phyloP scores from a whole-genome alignment of 1,140 invertebrate species.

The Drosophila takahashii region DNA sequence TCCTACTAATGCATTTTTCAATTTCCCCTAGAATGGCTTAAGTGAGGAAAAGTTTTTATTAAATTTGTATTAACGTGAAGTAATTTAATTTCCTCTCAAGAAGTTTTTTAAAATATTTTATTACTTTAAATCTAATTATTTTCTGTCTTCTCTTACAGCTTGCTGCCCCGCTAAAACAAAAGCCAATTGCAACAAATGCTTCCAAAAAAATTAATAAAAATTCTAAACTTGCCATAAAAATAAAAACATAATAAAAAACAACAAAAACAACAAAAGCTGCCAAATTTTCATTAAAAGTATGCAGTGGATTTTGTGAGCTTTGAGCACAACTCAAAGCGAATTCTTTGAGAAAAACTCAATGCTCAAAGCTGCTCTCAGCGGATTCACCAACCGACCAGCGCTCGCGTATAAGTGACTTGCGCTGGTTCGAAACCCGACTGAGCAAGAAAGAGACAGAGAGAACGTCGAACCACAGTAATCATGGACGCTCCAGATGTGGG shows the following conservation, averaged over 20 bases:
- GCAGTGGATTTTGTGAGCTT: slow-evolving; percentile 37
- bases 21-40: slow-evolving; percentile 17
- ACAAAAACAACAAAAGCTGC: slow-evolving; percentile 26
- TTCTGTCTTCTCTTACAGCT: slow-evolving; percentile 36
- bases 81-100: not conserved
- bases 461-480: slow-evolving; percentile 16
- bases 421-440: slow-evolving; percentile 31
- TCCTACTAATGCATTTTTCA: slow-evolving; percentile 33
- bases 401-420: slow-evolving; percentile 46
- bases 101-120: not conserved
- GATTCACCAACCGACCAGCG: slow-evolving; percentile 18
- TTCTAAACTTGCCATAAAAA: slow-evolving; percentile 48
- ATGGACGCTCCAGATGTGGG: slow-evolving; percentile 77
- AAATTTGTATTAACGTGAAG: not conserved
- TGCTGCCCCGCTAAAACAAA: slow-evolving; percentile 14
- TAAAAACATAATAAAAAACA: slow-evolving; percentile 2
- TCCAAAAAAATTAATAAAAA: slow-evolving; percentile 32
- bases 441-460: slow-evolving; percentile 1
- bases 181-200: slow-evolving; percentile 55
- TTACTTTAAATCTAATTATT: no score
- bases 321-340: slow-evolving; percentile 14
- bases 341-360: slow-evolving; percentile 27
- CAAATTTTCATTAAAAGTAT: slow-evolving; percentile 38
- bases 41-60: slow-evolving; percentile 9
- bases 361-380: slow-evolving; percentile 40